Conservation (phyloP, 23 tunicate genomes). For the Botrylloides violaceus region DNA sequence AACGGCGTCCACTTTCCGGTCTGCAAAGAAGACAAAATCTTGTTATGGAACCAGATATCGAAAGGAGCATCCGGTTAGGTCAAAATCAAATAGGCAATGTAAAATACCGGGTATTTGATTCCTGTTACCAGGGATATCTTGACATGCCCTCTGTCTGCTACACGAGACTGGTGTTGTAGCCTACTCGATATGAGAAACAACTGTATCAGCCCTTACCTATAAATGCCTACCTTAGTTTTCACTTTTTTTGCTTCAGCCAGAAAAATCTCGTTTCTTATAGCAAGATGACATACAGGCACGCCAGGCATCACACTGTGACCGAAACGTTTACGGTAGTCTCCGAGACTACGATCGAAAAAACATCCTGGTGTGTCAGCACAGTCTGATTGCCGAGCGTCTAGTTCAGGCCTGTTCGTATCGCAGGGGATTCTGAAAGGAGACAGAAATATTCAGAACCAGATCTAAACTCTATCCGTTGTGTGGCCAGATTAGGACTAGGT, state of each 20-base stretch:
- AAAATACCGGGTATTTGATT: no score
- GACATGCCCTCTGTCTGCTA: no score
- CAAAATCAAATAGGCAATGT: no score
- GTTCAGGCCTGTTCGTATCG: slow-evolving; percentile 1
- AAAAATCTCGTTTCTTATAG: slow-evolving; percentile 17
- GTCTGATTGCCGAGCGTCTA: background rate
- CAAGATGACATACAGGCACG: slow-evolving; percentile 23
- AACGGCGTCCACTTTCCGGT: slow-evolving; percentile 9
- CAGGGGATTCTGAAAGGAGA: slow-evolving; percentile 14
- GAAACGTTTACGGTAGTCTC: slow-evolving; percentile 8
- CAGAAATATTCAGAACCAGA: background rate
- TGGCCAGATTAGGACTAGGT: no score
- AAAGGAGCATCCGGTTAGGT: no score
- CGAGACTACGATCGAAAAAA: background rate
- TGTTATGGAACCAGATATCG: background rate
- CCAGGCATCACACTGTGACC: slow-evolving; percentile 22
- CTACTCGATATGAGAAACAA: no score
- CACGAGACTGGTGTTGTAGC: no score
- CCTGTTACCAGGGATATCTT: no score
- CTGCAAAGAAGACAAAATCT: background rate
- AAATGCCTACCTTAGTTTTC: background rate
- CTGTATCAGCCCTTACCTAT: no score
- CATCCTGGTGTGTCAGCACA: slow-evolving; percentile 23
- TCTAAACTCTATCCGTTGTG: no score
- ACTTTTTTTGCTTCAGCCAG: slow-evolving; percentile 22